Evolutionary conservation across 2,797 vertebrate genomes (phyloP).

Genomic region (Helarctos malayanus): DNA sequence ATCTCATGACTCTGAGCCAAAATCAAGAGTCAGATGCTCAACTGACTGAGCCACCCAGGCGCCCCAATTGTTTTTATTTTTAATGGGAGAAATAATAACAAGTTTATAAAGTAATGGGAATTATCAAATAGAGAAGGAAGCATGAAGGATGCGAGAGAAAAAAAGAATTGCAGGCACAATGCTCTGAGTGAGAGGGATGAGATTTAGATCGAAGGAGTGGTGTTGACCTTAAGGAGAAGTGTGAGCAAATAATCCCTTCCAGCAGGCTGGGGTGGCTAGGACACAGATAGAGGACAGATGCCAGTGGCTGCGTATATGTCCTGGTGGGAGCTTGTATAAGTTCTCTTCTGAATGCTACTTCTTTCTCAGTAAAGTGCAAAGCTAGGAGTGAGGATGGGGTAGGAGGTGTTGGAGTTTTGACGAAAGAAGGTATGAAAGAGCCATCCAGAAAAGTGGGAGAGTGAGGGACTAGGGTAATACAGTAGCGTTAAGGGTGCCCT

Average conservation of each 20-base stretch:
- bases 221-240: background rate
- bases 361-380: background rate
- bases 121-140: background rate
- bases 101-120: background rate
- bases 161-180: background rate
- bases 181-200: background rate
- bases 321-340: background rate
- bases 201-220: background rate
- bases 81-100: background rate
- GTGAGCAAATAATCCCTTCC: background rate
- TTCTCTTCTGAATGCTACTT: background rate
- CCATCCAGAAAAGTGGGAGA: background rate
- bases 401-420: background rate
- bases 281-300: rapidly evolving
- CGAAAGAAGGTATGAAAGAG: background rate
- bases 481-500: too few species aligned
- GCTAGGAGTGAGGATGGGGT: background rate
- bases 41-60: background rate
- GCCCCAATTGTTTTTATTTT: background rate
- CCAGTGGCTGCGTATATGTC: background rate
- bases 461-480: background rate
- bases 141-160: too few species aligned
- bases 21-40: background rate
- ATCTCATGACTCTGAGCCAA: background rate
- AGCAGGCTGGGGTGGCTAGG: background rate